phyloP scores from a whole-genome alignment of 2,888 invertebrate species.

The Sarcophaga variegata region DNA sequence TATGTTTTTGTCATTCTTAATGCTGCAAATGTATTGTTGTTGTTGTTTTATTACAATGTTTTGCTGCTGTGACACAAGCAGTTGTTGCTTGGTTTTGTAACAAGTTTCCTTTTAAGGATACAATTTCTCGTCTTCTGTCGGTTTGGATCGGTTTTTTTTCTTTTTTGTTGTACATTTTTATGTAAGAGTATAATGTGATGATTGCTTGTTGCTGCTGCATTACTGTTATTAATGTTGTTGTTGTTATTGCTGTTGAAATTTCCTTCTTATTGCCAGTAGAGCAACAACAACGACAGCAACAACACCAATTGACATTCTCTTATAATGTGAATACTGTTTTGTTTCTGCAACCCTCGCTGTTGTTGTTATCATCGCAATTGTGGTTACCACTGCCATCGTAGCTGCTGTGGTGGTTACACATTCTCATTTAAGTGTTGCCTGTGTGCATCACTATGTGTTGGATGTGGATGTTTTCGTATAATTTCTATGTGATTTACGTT shows the following conservation, averaged over 20 bases:
- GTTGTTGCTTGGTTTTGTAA: slow-evolving; percentile 41
- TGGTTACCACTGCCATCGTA: slow-evolving; percentile 34
- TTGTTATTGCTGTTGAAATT: slow-evolving; percentile 34
- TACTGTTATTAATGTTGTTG: slow-evolving; percentile 11
- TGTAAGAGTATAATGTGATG: slow-evolving; percentile 60
- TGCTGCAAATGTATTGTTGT: slow-evolving; percentile 41
- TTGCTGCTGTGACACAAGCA: slow-evolving; percentile 15
- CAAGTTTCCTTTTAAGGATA: slow-evolving; percentile 70
- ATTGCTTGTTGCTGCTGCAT: slow-evolving; percentile 49
- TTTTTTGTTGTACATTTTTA: slow-evolving; percentile 11
- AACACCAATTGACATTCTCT: slow-evolving; percentile 13
- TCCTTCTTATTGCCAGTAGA: not conserved
- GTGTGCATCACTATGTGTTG: slow-evolving; percentile 52
- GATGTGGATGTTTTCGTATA: slow-evolving; percentile 45
- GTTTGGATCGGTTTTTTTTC: slow-evolving; percentile 10
- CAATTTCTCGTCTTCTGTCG: slow-evolving; percentile 49
- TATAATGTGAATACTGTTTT: slow-evolving; percentile 43
- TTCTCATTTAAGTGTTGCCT: slow-evolving; percentile 44
- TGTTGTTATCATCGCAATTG: slow-evolving; percentile 29
- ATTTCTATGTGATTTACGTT: slow-evolving; percentile 59
- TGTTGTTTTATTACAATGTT: slow-evolving; percentile 27
- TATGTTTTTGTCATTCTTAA: slow-evolving; percentile 62
- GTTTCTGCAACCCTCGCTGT: slow-evolving; percentile 5
- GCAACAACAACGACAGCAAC: not conserved
- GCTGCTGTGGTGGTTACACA: not conserved